A percentile compares a stretch with the other conserved stretches of the same genome.
Conservation (phyloP, 1,140 invertebrate species). For the Oryctes rhinoceros region DNA sequence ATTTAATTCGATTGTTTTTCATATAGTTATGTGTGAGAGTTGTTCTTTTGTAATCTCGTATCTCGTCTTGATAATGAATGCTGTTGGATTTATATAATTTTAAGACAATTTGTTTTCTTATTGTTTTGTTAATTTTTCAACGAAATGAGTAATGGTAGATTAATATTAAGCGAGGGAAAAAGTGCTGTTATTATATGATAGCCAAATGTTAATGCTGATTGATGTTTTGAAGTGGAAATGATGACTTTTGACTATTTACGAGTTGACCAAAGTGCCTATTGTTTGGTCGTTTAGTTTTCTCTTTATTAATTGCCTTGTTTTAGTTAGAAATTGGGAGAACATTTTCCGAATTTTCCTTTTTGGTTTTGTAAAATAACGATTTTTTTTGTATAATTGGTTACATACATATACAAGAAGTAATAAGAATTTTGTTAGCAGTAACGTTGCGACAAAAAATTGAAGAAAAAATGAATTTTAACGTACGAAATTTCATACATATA, state of each 20-base stretch:
- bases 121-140: slow-evolving; percentile 43
- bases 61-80: slow-evolving; percentile 33
- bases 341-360: slow-evolving; percentile 35
- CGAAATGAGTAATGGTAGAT: slow-evolving; percentile 27
- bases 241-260: slow-evolving; percentile 41
- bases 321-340: slow-evolving; percentile 26
- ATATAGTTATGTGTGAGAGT: slow-evolving; percentile 28
- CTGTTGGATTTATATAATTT: slow-evolving; percentile 41
- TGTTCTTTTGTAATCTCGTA: slow-evolving; percentile 26
- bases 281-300: slow-evolving; percentile 52
- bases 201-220: slow-evolving; percentile 32
- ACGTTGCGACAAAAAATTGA: slow-evolving; percentile 37
- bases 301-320: slow-evolving; percentile 30
- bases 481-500: not conserved
- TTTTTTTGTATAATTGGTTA: slow-evolving; percentile 22
- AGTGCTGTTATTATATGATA: slow-evolving; percentile 37
- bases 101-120: slow-evolving; percentile 44
- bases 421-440: slow-evolving; percentile 31
- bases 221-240: slow-evolving; percentile 45
- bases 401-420: slow-evolving; percentile 16
- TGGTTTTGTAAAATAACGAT: slow-evolving; percentile 28
- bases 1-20: slow-evolving; percentile 41
- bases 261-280: slow-evolving; percentile 58
- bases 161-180: slow-evolving; percentile 28
- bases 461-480: not conserved